A percentile compares a stretch with the other conserved stretches of the same genome.
Conservation (phyloP, 2,888 invertebrate genomes). For the Sarcophaga variegata region DNA sequence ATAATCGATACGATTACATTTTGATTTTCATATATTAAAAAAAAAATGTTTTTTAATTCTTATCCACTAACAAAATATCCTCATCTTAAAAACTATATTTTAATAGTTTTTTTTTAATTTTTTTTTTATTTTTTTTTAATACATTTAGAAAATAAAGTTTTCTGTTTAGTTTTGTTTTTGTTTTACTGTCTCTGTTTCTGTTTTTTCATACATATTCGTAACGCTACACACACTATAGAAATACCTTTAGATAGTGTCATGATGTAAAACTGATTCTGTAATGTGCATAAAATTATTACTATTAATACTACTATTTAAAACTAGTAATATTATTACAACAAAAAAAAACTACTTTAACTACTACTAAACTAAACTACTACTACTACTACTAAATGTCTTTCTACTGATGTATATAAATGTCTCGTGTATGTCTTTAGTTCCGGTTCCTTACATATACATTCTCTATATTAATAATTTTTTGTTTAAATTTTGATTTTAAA, state of each 20-base stretch:
- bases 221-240: conserved; percentile 57
- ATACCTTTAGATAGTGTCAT: conserved; percentile 63
- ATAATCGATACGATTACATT: conserved; percentile 29
- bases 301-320: conserved; percentile 50
- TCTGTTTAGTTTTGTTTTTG: neutral
- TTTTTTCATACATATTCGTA: conserved; percentile 34
- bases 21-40: neutral
- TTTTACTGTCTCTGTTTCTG: neutral
- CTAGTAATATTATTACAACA: conserved; percentile 32
- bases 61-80: conserved; percentile 18
- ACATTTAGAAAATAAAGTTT: neutral
- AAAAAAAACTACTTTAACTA: neutral
- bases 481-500: conserved; percentile 21
- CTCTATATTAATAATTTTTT: neutral
- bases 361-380: neutral
- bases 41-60: too few relatives aligned
- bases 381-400: conserved; percentile 63
- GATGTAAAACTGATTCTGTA: conserved; percentile 55
- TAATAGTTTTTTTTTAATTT: too few relatives aligned
- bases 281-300: conserved; percentile 53
- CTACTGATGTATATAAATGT: conserved; percentile 62
- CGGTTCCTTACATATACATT: neutral
- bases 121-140: neutral
- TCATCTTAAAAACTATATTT: too few relatives aligned
- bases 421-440: conserved; percentile 39